These are phyloP conservation scores for Drosophila tripunctata DNA, from an alignment of 2,888 invertebrate species.

Conservation along the genomic window DNA sequence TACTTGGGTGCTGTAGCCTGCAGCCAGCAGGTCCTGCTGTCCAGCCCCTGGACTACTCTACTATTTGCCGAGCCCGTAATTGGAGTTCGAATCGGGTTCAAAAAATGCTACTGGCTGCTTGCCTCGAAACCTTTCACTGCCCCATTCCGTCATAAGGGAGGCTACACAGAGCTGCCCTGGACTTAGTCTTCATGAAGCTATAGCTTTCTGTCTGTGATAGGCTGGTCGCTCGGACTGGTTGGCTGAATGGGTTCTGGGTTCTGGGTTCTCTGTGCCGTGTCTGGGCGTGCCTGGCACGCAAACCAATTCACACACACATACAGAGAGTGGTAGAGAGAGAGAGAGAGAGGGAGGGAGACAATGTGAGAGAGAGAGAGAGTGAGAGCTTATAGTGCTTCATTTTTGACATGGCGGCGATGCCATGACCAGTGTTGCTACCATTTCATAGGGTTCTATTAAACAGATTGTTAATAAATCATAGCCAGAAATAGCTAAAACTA, in stretches of 20 bases:
- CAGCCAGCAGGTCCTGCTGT: conserved; percentile 6
- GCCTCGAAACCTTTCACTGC: background rate
- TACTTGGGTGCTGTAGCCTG: background rate
- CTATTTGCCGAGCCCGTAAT: background rate
- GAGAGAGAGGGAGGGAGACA: conserved; percentile 11
- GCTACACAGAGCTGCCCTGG: conserved; percentile 13
- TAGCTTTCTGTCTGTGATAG: conserved; percentile 61
- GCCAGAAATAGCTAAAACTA: background rate
- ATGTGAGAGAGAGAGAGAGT: conserved; percentile 2
- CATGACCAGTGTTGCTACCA: background rate
- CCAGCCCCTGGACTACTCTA: conserved; percentile 1
- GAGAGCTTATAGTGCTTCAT: conserved; percentile 44
- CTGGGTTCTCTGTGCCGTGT: conserved; percentile 54
- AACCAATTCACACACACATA: conserved; percentile 42
- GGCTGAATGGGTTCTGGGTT: conserved; percentile 41
- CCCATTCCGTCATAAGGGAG: background rate
- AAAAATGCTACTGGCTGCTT: background rate
- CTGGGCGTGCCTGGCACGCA: conserved; percentile 79
- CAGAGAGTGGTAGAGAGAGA: conserved; percentile 10
- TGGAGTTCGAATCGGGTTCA: background rate
- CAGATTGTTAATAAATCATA: background rate
- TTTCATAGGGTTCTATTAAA: background rate
- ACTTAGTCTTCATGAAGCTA: conserved; percentile 40
- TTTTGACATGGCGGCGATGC: conserved; percentile 67
- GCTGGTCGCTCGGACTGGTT: conserved; percentile 62